Conservation (phyloP, 2,888 invertebrate genomes). For the Phoenoteleia sp. region DNA sequence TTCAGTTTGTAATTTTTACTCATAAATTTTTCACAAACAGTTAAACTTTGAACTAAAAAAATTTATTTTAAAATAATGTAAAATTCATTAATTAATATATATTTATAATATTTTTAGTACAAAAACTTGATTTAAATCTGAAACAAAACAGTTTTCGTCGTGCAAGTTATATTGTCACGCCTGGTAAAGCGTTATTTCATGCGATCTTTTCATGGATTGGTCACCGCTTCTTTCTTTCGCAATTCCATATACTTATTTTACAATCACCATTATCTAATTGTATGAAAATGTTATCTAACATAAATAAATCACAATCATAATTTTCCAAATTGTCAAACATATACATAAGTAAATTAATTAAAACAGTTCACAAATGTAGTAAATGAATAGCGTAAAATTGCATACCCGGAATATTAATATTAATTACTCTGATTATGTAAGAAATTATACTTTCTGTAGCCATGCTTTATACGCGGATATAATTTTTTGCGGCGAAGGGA, state of each 20-base stretch:
- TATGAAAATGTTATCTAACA: neutral
- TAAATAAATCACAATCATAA: no score
- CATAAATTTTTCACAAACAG: no score
- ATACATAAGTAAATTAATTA: neutral
- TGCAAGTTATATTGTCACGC: no score
- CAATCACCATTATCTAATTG: neutral
- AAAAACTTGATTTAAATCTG: no score
- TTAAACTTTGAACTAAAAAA: no score
- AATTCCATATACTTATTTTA: slow-evolving; percentile 8
- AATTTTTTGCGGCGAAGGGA: slow-evolving; percentile 17
- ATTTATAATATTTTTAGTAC: no score
- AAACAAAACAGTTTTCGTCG: no score
- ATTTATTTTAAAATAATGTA: no score
- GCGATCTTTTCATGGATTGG: neutral
- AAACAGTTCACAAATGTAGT: neutral
- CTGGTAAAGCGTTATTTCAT: slow-evolving; percentile 10
- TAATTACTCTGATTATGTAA: slow-evolving; percentile 14
- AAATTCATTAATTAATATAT: no score
- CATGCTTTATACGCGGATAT: neutral
- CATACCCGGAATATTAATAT: neutral
- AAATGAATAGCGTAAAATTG: neutral
- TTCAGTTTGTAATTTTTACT: no score
- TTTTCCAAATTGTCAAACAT: no score
- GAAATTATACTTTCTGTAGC: neutral
- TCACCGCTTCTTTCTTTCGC: slow-evolving; percentile 3